Percentiles rank a stretch among this genome's conserved stretches.
These are phyloP conservation scores for Netelia virgata DNA, from an alignment of 2,888 invertebrate species.

Conservation along the genomic window DNA sequence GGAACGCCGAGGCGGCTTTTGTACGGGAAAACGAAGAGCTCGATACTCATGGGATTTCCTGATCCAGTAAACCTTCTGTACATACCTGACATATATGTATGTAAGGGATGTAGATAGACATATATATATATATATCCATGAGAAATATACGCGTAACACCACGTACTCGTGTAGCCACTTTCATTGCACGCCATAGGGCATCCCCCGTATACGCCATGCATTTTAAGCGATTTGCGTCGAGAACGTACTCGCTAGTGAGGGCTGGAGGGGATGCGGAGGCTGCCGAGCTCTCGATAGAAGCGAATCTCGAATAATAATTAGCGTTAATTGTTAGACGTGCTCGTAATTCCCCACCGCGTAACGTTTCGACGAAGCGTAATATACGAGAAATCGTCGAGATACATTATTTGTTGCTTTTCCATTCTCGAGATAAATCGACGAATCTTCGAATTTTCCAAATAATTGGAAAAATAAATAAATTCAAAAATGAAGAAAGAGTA, in stretches of 20 bases:
- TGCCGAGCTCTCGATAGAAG: slow-evolving; percentile 70
- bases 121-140: slow-evolving; percentile 27
- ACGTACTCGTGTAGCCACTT: slow-evolving; percentile 62
- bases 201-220: slow-evolving; percentile 70
- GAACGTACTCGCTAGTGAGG: background rate
- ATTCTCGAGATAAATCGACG: no score
- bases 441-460: no score
- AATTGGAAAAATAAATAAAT: no score
- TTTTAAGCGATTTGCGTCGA: slow-evolving; percentile 71
- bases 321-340: slow-evolving; percentile 74
- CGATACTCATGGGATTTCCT: slow-evolving; percentile 56
- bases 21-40: slow-evolving; percentile 26
- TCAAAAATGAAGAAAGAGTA: no score
- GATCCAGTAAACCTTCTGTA: slow-evolving; percentile 46
- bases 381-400: slow-evolving; percentile 17
- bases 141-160: slow-evolving; percentile 46
- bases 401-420: background rate
- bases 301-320: slow-evolving; percentile 75
- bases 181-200: slow-evolving; percentile 51
- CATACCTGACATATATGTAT: slow-evolving; percentile 14
- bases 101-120: slow-evolving; percentile 25
- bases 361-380: slow-evolving; percentile 12
- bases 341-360: slow-evolving; percentile 57
- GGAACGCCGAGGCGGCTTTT: slow-evolving; percentile 61
- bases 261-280: slow-evolving; percentile 6